Evolutionary conservation across 2,113 vertebrate genomes (phyloP).

Genomic region (Rhynchomys soricoides): DNA sequence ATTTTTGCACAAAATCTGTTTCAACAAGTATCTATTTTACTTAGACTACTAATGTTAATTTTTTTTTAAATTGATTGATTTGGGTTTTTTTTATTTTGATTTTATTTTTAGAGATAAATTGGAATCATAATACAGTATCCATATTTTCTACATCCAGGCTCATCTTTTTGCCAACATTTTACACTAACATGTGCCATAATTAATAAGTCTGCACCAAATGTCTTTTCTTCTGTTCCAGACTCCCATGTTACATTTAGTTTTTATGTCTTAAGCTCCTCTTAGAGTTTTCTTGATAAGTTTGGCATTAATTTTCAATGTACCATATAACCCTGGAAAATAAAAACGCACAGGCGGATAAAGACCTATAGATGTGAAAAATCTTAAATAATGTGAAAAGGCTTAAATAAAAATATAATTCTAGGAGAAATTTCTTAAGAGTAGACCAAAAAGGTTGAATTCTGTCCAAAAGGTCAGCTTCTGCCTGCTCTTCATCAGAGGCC

Average conservation of each 20-base stretch:
- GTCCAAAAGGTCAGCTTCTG: neutral
- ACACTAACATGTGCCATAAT: neutral
- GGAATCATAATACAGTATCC: conserved; percentile 13
- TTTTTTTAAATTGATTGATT: conserved; percentile 26
- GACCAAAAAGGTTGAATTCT: conserved; percentile 30
- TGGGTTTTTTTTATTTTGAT: neutral
- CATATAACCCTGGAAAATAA: neutral
- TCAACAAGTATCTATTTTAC: conserved; percentile 42
- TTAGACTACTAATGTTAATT: neutral
- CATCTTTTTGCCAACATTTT: neutral
- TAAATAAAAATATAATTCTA: conserved; percentile 30
- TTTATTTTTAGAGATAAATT: conserved; percentile 54
- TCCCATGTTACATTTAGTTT: conserved; percentile 29
- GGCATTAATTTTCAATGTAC: conserved; percentile 32
- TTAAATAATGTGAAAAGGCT: too few relatives aligned
- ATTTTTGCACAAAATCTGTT: conserved; percentile 12
- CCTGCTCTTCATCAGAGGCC: neutral
- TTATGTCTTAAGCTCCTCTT: conserved; percentile 24
- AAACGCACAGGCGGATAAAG: neutral
- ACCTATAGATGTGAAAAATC: neutral
- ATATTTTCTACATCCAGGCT: neutral
- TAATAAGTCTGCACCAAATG: neutral
- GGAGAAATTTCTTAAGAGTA: conserved; percentile 29
- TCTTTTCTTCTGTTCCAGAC: conserved; percentile 40
- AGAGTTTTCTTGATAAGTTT: conserved; percentile 38